Evolutionary conservation across 1,140 invertebrate genomes (phyloP), one percentile per base, ranked within the genome.

Genomic region (Brachionus rubens): DNA sequence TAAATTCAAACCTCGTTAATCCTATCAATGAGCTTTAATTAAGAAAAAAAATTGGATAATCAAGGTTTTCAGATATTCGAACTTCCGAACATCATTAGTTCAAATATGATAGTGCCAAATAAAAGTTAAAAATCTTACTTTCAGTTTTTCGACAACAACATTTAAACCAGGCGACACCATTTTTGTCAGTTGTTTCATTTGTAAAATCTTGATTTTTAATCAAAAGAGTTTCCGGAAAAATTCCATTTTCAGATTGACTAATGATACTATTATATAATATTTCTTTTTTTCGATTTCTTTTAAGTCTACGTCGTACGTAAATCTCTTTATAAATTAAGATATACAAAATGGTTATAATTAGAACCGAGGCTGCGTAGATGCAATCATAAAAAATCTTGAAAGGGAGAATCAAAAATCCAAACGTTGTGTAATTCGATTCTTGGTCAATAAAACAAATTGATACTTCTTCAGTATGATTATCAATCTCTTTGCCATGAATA

Each of bases 301-400:
- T 72, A 36, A 54, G 1, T 9, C 50, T 72, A 14, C 68, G 9
- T 30, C 68, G 36, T 10, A 6, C 50, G 21, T 50, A 72, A 16
- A 72, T 72, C 30, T 72, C 68, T 24, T 48, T 50, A 21, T 72
- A 72, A 16, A 72, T 72, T 19, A 47, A n/a, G 12, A 72, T 50
- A 40, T 72, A 72, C n/a, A 72, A 54, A 33, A 54, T 21, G 19
- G 68, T 72, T 4, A 72, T 72, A 3, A 50, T 40, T 9, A 72
- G 5, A 4, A 72, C 68, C 24, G 43, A 72, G 12, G 16, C 14
- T 12, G 19, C 16, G 30, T 36, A 72, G 3, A 72, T 21, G 2
- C 24, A 24, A 54, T 72, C 68, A 50, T 72, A 72, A n/a, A 72
- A 16, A 40, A 72, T 14, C 19, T 72, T 72, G 14, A 72, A 72